Base-by-base conservation (phyloP, 2,888 invertebrate species). In the Agriopis aurantiaria region DNA sequence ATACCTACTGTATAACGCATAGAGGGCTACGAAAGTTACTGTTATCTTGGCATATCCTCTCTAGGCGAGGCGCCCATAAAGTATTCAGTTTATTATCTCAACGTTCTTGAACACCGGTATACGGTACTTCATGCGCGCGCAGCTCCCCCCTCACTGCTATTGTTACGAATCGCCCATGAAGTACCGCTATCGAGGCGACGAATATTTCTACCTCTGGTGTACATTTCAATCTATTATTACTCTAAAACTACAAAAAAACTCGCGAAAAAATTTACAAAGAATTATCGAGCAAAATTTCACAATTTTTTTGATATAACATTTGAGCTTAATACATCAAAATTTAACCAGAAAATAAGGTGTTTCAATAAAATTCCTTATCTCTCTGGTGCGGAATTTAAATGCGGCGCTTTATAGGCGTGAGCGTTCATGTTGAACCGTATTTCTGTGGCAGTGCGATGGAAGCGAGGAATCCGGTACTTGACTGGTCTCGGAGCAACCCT, bases 1-100 rank as follows among this genome's bases (percentile, higher is more conserved):
- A 82, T 89, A 90, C 86, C 86, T 91, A 91, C 87, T 84, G 83
- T 87, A 88, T 86, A 89, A 82, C 85, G 85, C 82, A 81, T 84
- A 85, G 81, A 90, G 91, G 89, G 89, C 91, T 91, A 93, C 93
- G 91, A 94, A 94, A 95, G 93, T 94, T 94, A 94, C 95, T 94
- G 94, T 95, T 95, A 95, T 94, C 94, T 95, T 93, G 93, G 93
- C 93, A 94, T 94, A 94, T 95, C 95, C 95, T 94, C 94, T 93
- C 93, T 93, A 93, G 94, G 92, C 92, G 88, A 89, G 86, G 87
- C 90, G 91, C 82, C 87, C 85, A 93, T 92, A 93, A 92, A 92
- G 91, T 88, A 88, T 78, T 75, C 78, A 76, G 82, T 88, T 90
- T 91, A 90, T 91, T 91, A 90, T 89, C 91, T 90, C 88, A 82